Conservation (phyloP, 1,140 invertebrate genomes). For the Centruroides vittatus region DNA sequence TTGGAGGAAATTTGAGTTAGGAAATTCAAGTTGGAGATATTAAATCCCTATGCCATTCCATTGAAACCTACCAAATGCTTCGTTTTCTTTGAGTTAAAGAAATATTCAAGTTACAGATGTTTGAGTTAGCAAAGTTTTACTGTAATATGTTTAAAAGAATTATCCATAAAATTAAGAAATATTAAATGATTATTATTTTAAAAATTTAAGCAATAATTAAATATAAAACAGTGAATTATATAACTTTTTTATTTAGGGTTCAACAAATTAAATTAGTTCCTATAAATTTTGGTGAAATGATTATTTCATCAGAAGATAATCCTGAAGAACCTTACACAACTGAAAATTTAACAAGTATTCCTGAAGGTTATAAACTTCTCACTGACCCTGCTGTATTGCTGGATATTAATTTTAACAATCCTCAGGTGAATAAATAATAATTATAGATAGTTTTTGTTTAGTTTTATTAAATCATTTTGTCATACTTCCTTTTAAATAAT, state of each 20-base stretch:
- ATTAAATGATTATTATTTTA: background rate
- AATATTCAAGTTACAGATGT: no score
- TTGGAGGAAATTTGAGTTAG: no score
- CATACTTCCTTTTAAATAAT: no score
- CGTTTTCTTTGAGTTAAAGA: no score
- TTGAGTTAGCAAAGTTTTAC: no score
- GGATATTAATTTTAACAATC: conserved; percentile 47
- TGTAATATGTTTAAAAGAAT: background rate
- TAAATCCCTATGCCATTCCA: no score
- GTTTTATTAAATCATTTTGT: no score
- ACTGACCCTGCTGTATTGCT: conserved; percentile 41
- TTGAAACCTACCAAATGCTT: no score
- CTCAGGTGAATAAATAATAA: conserved; percentile 21
- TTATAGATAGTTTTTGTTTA: no score
- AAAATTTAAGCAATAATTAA: background rate
- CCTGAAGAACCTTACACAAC: conserved; percentile 43
- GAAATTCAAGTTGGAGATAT: no score
- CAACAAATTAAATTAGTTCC: background rate
- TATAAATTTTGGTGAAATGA: background rate
- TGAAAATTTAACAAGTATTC: conserved; percentile 43
- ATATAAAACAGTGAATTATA: background rate
- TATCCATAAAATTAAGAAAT: background rate
- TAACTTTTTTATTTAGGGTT: background rate
- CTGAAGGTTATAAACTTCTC: conserved; percentile 37
- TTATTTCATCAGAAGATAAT: background rate